Evolutionary conservation across 2,888 invertebrate genomes (phyloP), one percentile per base, ranked within the genome.

Genomic region (Phoenoteleia sp.): DNA sequence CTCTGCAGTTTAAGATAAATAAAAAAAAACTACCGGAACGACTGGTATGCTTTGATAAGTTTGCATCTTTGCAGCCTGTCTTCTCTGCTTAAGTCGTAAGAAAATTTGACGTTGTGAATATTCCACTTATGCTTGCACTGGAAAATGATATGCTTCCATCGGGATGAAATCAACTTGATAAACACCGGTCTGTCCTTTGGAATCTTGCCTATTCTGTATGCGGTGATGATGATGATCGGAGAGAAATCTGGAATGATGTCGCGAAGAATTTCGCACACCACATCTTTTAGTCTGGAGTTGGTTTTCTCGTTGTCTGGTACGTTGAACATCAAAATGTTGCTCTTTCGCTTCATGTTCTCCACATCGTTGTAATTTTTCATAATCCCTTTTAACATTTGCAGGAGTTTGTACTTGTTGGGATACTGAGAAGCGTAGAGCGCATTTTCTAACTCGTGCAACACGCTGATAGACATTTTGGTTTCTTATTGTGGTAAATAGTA

Each of bases 1-100:
- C 17, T 86, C 88, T 89, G 90, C 15, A 4, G 27, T 11, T 27
- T 33, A 25, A 33, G 27, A 17, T 56, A 5, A 39, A 39, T 2
- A 39, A 39, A n/a, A 15, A 5, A n/a, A 39, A 39, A 39, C 39
- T 42, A 42, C 42, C 42, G n/a, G 7, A 42, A 42, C 15, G 15
- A n/a, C 7, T 42, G 42, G 2, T 4, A 42, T 17, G 17, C n/a
- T 42, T 42, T 42, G 3, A 42, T 17, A 17, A 42, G 42, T 15
- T 15, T 17, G 42, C 15, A 15, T 42, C 42, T 42, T n/a, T 15
- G 2, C 17, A 15, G 19, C 9, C 47, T 47, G 2, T 47, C 21
- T 21, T 47, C 47, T 11, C 9, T 47, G 21, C 21, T 47, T 11
- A 47, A 15, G 11, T 47, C 47, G 11, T 47, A 21, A 4, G 47